phyloP scores from a whole-genome alignment of 1,140 invertebrate genomes.

The Micrasema longulum region DNA sequence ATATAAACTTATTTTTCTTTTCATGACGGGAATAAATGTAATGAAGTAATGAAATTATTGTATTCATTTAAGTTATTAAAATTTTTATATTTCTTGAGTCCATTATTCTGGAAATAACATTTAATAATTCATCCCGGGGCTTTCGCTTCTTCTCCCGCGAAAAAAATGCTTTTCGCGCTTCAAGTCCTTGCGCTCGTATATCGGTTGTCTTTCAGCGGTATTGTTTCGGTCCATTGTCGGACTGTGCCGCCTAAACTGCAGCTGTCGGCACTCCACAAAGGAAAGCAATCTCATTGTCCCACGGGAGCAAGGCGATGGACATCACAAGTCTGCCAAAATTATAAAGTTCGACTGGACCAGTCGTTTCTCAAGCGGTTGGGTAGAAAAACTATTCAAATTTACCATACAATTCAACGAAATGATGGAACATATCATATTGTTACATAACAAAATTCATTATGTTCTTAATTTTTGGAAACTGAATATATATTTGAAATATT shows the following conservation, averaged over 20 bases:
- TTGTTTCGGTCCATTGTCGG: conserved; percentile 50
- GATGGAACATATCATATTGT: too few relatives aligned
- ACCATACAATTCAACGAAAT: too few relatives aligned
- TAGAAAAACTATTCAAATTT: too few relatives aligned
- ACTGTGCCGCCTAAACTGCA: conserved; percentile 36
- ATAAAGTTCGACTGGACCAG: conserved; percentile 1
- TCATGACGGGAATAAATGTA: too few relatives aligned
- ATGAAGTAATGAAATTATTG: too few relatives aligned
- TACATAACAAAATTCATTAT: too few relatives aligned
- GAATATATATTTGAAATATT: too few relatives aligned
- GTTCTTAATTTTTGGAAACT: too few relatives aligned
- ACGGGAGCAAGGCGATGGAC: background rate
- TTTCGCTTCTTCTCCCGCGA: conserved; percentile 6
- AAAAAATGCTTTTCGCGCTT: conserved; percentile 18
- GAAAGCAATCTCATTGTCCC: conserved; percentile 39
- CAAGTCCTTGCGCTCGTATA: conserved; percentile 38
- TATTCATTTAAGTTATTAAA: too few relatives aligned
- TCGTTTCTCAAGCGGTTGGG: too few relatives aligned
- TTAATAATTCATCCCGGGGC: background rate
- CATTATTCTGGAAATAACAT: conserved; percentile 4
- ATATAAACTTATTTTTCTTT: too few relatives aligned
- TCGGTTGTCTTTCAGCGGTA: conserved; percentile 38
- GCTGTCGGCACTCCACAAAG: conserved; percentile 38
- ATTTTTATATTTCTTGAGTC: too few relatives aligned
- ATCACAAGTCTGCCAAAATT: conserved; percentile 25